phyloP scores from a whole-genome alignment of 2,797 vertebrate species.

The Meda fulgida region DNA sequence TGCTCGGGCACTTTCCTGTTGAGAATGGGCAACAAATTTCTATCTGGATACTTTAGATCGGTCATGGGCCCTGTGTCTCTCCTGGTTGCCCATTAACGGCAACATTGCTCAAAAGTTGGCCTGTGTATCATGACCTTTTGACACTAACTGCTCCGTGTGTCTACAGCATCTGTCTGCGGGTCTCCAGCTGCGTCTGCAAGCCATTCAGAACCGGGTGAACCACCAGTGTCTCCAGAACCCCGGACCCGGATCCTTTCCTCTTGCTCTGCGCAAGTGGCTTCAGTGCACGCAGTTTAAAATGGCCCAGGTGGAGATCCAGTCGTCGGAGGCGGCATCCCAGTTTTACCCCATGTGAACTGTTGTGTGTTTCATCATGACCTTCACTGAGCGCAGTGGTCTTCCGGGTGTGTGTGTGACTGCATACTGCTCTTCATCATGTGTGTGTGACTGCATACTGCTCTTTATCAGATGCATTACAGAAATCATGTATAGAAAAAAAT shows the following conservation, averaged over 20 bases:
- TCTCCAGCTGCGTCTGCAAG: slow-evolving; percentile 95
- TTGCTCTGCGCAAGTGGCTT: slow-evolving; percentile 94
- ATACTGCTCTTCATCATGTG: slow-evolving; percentile 46
- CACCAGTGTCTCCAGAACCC: slow-evolving; percentile 91
- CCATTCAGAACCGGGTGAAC: slow-evolving; percentile 97
- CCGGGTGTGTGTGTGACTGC: slow-evolving; percentile 57
- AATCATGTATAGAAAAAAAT: not conserved
- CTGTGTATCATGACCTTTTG: not conserved
- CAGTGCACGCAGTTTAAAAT: slow-evolving; percentile 99
- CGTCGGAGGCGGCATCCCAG: slow-evolving; percentile 96
- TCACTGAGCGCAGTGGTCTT: slow-evolving; percentile 46
- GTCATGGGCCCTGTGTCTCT: no score
- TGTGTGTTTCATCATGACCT: not conserved
- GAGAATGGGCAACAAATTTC: no score
- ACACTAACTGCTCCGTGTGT: not conserved
- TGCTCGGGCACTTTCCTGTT: no score
- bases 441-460: slow-evolving; percentile 31
- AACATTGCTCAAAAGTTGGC: no score
- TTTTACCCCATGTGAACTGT: slow-evolving; percentile 95
- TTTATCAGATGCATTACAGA: slow-evolving; percentile 73
- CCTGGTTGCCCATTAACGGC: no score
- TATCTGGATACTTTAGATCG: no score
- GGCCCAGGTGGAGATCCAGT: slow-evolving; percentile 99
- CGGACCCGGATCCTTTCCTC: slow-evolving; percentile 81
- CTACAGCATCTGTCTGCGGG: slow-evolving; percentile 93